Percentiles rank a stretch among this genome's conserved stretches.
Conservation (phyloP, 1,140 invertebrate species). For the Pristionchus pacificus region DNA sequence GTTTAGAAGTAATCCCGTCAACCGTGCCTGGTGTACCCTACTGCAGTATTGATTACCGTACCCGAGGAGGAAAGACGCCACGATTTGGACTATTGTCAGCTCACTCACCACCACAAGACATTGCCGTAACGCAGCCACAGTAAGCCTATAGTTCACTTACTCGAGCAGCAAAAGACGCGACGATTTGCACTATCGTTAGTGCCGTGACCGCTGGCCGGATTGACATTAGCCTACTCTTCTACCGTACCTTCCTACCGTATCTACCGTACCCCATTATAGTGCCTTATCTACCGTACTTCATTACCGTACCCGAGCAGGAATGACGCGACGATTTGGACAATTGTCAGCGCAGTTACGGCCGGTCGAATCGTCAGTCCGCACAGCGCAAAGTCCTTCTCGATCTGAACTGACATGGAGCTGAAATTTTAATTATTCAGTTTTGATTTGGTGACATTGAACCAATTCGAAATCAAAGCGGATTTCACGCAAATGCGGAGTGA, state of each 20-base stretch:
- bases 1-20: background rate
- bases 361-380: background rate
- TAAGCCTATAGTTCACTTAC: too few relatives aligned
- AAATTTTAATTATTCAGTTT: too few relatives aligned
- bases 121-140: too few relatives aligned
- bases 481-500: too few relatives aligned
- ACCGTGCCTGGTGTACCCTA: background rate
- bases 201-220: background rate
- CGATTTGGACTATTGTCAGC: background rate
- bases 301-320: background rate
- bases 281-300: too few relatives aligned
- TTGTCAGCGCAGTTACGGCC: background rate
- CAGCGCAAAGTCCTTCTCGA: background rate
- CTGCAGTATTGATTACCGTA: too few relatives aligned
- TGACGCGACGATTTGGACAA: background rate
- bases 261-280: too few relatives aligned
- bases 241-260: too few relatives aligned
- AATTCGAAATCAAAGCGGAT: too few relatives aligned
- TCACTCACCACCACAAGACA: background rate
- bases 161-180: background rate
- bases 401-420: too few relatives aligned
- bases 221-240: too few relatives aligned
- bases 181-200: background rate
- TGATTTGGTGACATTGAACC: too few relatives aligned
- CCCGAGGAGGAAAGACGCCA: background rate